These are phyloP conservation scores for Myrmecophaga tridactyla DNA, from an alignment of 2,113 vertebrate genomes.

Conservation along the genomic window DNA sequence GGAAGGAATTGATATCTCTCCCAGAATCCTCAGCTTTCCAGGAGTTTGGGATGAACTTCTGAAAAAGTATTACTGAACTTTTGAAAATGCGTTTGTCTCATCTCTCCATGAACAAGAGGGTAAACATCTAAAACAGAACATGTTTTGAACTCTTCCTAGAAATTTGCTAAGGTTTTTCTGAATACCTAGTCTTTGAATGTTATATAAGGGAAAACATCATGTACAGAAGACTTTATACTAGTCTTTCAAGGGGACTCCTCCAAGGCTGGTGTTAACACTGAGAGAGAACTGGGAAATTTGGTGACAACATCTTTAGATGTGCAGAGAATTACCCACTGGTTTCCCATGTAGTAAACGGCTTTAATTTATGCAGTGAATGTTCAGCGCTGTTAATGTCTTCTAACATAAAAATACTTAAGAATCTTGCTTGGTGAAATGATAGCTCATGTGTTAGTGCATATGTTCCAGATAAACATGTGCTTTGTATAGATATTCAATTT, in stretches of 20 bases:
- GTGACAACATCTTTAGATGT: constrained; percentile 56
- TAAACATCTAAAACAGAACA: constrained; percentile 37
- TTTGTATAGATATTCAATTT: constrained; percentile 22
- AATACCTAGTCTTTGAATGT: neutral
- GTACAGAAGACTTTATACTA: constrained; percentile 32
- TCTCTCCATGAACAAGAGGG: neutral
- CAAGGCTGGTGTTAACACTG: neutral
- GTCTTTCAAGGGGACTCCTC: constrained; percentile 27
- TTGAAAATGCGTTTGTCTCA: constrained; percentile 26
- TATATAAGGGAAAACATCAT: neutral
- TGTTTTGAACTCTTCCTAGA: constrained; percentile 42
- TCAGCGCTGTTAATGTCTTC: constrained; percentile 57
- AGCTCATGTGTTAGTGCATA: neutral
- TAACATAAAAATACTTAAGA: constrained; percentile 49
- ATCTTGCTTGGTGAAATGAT: constrained; percentile 51
- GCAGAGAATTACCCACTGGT: constrained; percentile 3
- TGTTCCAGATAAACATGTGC: constrained; percentile 36
- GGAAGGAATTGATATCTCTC: neutral
- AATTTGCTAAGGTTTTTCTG: constrained; percentile 3
- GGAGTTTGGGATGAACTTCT: constrained; percentile 12
- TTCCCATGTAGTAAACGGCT: neutral
- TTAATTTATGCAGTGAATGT: constrained; percentile 6
- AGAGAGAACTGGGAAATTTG: constrained; percentile 25
- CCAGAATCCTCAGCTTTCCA: neutral
- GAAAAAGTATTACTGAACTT: constrained; percentile 31